phyloP scores from a whole-genome alignment of 2,113 vertebrate species.

The Poeciliopsis retropinna region DNA sequence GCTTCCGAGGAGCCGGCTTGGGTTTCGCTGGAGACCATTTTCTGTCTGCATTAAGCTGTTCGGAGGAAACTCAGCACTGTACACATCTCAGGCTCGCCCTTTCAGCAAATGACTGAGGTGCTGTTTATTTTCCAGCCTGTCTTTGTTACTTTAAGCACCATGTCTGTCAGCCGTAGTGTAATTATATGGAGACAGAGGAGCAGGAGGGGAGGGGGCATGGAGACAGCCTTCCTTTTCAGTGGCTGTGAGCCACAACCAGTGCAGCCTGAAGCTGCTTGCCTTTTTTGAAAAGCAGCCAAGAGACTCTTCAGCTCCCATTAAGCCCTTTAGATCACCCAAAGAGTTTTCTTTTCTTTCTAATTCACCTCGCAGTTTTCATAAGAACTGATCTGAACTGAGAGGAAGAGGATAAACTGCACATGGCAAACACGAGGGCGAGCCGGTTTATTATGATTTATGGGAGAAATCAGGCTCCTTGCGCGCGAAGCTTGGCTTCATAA shows the following conservation, averaged over 20 bases:
- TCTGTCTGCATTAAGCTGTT: constrained; percentile 42
- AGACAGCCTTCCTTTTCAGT: constrained; percentile 80
- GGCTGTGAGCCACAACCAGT: constrained; percentile 75
- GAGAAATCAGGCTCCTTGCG: background rate
- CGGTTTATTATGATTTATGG: background rate
- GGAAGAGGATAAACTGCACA: background rate
- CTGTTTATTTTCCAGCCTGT: constrained; percentile 80
- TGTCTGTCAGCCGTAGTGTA: constrained; percentile 83
- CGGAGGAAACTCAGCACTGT: constrained; percentile 48
- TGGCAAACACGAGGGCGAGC: background rate
- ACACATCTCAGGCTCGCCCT: constrained; percentile 43
- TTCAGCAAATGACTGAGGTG: constrained; percentile 54
- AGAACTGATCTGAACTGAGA: constrained; percentile 3
- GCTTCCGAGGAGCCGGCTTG: constrained; percentile 8
- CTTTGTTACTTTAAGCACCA: constrained; percentile 83
- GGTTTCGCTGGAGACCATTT: constrained; percentile 40
- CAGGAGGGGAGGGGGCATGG: constrained; percentile 55
- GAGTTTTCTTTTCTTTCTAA: constrained; percentile 30
- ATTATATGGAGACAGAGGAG: constrained; percentile 83
- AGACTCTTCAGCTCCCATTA: constrained; percentile 66
- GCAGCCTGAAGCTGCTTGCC: constrained; percentile 71
- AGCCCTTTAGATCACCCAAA: constrained; percentile 67
- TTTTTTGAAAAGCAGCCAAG: constrained; percentile 75
- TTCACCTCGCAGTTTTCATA: constrained; percentile 43
- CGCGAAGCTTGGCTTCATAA: background rate